Evolutionary conservation across 2,888 invertebrate species (phyloP).

Genomic region (Cheilosia vernalis): DNA sequence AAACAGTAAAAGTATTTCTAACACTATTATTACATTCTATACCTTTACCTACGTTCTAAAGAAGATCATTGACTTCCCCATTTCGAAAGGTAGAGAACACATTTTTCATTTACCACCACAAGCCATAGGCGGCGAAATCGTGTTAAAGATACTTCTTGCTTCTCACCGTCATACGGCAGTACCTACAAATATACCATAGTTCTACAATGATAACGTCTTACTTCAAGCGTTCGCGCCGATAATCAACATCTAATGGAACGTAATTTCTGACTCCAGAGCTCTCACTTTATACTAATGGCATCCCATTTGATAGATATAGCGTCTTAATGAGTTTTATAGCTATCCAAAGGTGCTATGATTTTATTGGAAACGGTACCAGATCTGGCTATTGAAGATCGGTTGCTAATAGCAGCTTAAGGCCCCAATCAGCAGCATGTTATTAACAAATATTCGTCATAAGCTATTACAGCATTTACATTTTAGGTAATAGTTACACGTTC

Average conservation of each 20-base stretch:
- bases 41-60: background rate
- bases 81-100: background rate
- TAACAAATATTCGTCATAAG: background rate
- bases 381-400: background rate
- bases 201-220: background rate
- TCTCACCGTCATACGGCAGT: background rate
- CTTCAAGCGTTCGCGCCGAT: constrained; percentile 7
- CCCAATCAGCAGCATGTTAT: constrained; percentile 1
- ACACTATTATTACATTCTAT: constrained; percentile 7
- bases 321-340: constrained; percentile 38
- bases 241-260: constrained; percentile 26
- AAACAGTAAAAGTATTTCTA: constrained; percentile 13
- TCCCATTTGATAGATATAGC: constrained; percentile 21
- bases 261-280: constrained; percentile 27
- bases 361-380: constrained; percentile 1
- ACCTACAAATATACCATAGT: constrained; percentile 9
- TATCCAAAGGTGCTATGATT: constrained; percentile 4
- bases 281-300: constrained; percentile 6
- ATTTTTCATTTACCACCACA: constrained; percentile 30
- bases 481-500: background rate
- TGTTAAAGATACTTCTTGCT: background rate
- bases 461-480: background rate
- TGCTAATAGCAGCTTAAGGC: constrained; percentile 18
- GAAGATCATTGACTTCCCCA: constrained; percentile 1
- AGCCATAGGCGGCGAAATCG: background rate